Percentiles rank a stretch among this genome's conserved stretches.
Conservation (phyloP, 2,797 vertebrate genomes). For the Tapirus indicus region DNA sequence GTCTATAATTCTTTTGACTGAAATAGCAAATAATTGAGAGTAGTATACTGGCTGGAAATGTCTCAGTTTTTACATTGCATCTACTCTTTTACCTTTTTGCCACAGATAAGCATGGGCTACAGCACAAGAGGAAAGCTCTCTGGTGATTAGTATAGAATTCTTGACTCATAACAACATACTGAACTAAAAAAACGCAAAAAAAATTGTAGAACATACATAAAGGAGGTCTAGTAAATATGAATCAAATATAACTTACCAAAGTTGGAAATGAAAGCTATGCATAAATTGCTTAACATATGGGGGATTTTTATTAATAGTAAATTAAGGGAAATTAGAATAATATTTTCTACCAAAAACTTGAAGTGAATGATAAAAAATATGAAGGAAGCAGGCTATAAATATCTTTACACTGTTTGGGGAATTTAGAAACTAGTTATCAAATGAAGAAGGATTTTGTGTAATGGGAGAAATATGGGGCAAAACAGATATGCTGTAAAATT, state of each 20-base stretch:
- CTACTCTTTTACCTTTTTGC: neutral
- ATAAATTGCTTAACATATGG: neutral
- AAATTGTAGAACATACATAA: neutral
- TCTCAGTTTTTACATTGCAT: neutral
- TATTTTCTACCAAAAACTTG: neutral
- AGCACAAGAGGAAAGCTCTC: neutral
- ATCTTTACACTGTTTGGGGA: neutral
- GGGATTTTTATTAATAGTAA: neutral
- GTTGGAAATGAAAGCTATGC: neutral
- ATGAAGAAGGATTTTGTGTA: neutral
- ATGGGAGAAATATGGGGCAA: neutral
- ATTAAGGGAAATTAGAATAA: neutral
- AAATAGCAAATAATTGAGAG: conserved; percentile 18
- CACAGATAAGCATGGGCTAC: neutral
- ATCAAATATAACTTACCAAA: neutral
- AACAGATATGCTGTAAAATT: neutral
- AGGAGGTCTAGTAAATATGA: neutral
- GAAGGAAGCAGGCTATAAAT: neutral
- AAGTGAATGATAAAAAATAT: conserved; percentile 54
- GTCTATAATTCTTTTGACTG: neutral
- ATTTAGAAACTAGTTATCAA: neutral
- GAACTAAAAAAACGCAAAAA: neutral
- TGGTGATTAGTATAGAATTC: neutral
- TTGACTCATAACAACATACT: neutral
- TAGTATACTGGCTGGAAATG: neutral